Evolutionary conservation across 2,888 invertebrate genomes (phyloP).

Genomic region (Ectobius pallidus): DNA sequence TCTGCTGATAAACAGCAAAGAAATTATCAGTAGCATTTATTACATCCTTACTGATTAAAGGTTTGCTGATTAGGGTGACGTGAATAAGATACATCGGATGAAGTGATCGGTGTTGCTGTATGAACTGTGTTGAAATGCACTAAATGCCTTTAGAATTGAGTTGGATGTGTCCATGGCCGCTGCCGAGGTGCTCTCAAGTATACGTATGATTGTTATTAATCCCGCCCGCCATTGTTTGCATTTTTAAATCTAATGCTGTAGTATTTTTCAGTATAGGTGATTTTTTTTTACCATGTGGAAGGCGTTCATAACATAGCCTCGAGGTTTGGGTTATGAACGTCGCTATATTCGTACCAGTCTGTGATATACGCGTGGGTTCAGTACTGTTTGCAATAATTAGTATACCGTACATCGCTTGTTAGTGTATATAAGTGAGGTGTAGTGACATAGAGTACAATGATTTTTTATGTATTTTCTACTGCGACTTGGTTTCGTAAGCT

Average conservation of each 20-base stretch:
- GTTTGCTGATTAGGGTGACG: too few relatives aligned
- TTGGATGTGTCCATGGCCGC: neutral
- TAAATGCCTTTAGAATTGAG: slow-evolving; percentile 16
- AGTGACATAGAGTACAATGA: neutral
- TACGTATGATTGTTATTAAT: slow-evolving; percentile 26
- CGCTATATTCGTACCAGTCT: slow-evolving; percentile 21
- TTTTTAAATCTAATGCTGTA: slow-evolving; percentile 9
- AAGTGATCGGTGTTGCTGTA: too few relatives aligned
- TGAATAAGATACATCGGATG: too few relatives aligned
- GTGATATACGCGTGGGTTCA: slow-evolving; percentile 21
- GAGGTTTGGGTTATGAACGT: neutral
- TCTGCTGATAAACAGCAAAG: too few relatives aligned
- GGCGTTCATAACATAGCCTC: neutral
- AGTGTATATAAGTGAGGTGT: slow-evolving; percentile 11
- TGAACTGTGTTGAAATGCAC: slow-evolving; percentile 7
- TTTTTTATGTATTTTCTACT: slow-evolving; percentile 17
- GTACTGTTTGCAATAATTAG: slow-evolving; percentile 8
- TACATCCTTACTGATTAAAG: too few relatives aligned
- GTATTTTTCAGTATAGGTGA: slow-evolving; percentile 20
- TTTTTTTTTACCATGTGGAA: neutral
- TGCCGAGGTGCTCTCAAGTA: slow-evolving; percentile 29
- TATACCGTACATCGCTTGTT: slow-evolving; percentile 12
- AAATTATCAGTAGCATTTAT: too few relatives aligned
- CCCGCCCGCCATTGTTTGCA: slow-evolving; percentile 14
- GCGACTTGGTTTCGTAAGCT: slow-evolving; percentile 6